These are phyloP conservation scores for Leptoteleia sp. DNA, from an alignment of 1,140 invertebrate species.

Conservation along the genomic window DNA sequence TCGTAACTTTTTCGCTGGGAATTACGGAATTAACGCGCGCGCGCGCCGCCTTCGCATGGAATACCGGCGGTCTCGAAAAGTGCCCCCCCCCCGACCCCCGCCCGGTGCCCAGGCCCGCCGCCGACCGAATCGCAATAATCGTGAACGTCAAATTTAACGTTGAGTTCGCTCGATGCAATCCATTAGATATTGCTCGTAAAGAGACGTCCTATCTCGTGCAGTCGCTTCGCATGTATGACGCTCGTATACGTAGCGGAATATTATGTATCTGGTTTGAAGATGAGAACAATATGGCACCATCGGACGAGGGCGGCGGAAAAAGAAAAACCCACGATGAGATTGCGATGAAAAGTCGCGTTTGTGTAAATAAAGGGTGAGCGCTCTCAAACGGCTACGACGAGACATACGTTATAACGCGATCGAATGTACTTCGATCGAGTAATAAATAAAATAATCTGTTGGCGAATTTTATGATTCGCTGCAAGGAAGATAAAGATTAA, in stretches of 20 bases:
- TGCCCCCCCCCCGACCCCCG: too few species aligned
- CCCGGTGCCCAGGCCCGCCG: too few species aligned
- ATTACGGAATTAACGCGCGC: constrained; percentile 81
- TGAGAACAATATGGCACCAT: constrained; percentile 53
- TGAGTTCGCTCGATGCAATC: constrained; percentile 78
- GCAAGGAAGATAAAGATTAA: constrained; percentile 47
- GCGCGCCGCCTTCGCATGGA: too few species aligned
- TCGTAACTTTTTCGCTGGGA: constrained; percentile 78
- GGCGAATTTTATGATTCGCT: constrained; percentile 41
- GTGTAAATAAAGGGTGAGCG: constrained; percentile 39
- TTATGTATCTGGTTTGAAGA: constrained; percentile 52
- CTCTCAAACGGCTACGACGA: constrained; percentile 19
- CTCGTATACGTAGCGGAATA: constrained; percentile 39
- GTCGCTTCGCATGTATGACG: constrained; percentile 36
- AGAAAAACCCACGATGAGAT: constrained; percentile 18
- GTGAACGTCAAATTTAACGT: constrained; percentile 81
- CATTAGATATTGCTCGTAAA: constrained; percentile 82
- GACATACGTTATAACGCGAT: constrained; percentile 49
- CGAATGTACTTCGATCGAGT: constrained; percentile 33
- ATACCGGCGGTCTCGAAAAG: constrained; percentile 13
- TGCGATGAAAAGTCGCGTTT: constrained; percentile 52
- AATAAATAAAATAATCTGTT: constrained; percentile 61
- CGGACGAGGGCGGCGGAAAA: constrained; percentile 32
- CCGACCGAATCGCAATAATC: constrained; percentile 80
- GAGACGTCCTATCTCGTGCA: constrained; percentile 76